These are phyloP conservation scores for Morus bassanus DNA, from an alignment of 2,797 vertebrate genomes.

Conservation along the genomic window DNA sequence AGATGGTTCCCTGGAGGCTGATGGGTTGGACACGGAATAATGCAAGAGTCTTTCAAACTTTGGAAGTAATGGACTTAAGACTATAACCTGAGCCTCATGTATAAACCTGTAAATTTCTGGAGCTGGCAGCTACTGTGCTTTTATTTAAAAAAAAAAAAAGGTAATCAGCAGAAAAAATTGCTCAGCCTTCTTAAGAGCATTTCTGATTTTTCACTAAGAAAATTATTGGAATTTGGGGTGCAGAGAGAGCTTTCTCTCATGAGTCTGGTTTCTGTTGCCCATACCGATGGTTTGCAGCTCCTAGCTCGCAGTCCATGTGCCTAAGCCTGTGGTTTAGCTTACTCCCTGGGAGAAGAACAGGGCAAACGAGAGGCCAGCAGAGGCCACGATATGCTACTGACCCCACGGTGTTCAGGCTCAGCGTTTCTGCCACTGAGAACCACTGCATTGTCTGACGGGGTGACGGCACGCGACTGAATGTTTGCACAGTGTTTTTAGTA, in stretches of 20 bases:
- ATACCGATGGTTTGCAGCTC: not conserved
- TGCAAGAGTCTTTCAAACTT: not conserved
- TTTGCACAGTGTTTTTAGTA: not conserved
- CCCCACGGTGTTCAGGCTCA: not conserved
- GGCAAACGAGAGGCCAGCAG: not conserved
- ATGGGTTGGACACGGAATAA: accelerated
- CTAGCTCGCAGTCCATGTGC: accelerated
- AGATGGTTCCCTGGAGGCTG: not conserved
- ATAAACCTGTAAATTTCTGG: not conserved
- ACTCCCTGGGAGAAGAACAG: not conserved
- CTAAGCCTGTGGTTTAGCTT: not conserved
- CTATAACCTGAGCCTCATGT: not conserved
- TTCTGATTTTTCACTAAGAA: not conserved
- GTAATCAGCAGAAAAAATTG: not conserved
- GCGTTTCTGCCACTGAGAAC: not conserved
- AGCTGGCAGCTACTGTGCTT: not conserved
- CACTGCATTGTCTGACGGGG: not conserved
- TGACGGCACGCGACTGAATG: not conserved
- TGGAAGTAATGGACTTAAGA: not conserved
- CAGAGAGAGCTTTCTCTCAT: not conserved
- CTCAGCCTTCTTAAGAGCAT: not conserved
- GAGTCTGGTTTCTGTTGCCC: not conserved
- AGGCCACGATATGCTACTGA: not conserved
- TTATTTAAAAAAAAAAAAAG: not conserved
- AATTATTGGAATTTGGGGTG: not conserved